Evolutionary conservation across 2,113 vertebrate species (phyloP), one percentile per base, ranked within the genome.

Genomic region (Desmodus rotundus): DNA sequence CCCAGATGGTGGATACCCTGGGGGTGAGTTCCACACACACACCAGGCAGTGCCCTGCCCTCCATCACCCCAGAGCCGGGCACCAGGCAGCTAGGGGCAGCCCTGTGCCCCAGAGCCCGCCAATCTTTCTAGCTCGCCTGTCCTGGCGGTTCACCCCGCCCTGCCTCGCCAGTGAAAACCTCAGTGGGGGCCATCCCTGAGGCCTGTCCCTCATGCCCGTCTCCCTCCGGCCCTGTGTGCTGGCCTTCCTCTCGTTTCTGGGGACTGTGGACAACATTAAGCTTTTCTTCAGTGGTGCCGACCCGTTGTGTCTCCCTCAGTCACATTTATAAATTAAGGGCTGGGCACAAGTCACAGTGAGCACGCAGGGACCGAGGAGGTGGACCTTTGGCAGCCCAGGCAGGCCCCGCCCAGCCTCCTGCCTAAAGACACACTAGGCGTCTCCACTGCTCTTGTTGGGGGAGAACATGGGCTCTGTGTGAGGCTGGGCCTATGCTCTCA

Each of bases 361-460:
- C 1, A 0, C 0, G 7, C 3, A 14, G 6, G 77, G 38, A 41
- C 20, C 8, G 11, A 8, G 33, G 73, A 45, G 36, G 24, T 4
- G 4, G 4, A 13, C 26, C 24, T 1, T 0, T 63, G 24, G 72
- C 22, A 4, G 17, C 50, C 31, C 17, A 3, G 20, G 56, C 16
- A n/a, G n/a, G n/a, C n/a, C 3, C 33, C 1, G 5, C 2, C 45
- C 28, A 5, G 0, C 31, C 28, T 13, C 24, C n/a, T 74, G 41
- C 7, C 0, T 0, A 9, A 33, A 54, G 63, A 43, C 38, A 19
- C 7, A 9, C 36, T 1, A 7, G 12, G 3, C 15, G 3, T 1
- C 2, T 13, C n/a, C 17, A 9, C 28, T 1, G 14, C 24, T 1
- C 2, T 0, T 3, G 41, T 5, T 10, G 20, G 0, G 41, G 12